phyloP scores from a whole-genome alignment of 1,140 invertebrate genomes.

The Dysdera silvatica region DNA sequence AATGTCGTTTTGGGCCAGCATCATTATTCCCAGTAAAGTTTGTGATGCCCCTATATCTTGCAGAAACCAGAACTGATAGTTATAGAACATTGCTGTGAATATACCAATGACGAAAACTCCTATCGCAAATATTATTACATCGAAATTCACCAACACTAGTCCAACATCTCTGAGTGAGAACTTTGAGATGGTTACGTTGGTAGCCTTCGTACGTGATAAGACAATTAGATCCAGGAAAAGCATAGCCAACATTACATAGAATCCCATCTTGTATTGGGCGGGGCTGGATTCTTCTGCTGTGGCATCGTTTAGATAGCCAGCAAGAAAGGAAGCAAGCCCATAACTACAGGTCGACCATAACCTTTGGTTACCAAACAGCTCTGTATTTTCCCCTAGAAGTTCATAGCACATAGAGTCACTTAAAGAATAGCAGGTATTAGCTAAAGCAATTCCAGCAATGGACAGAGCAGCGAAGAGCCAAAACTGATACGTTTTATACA shows the following conservation, averaged over 20 bases:
- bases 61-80: constrained; percentile 56
- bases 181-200: constrained; percentile 4
- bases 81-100: constrained; percentile 76
- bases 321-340: constrained; percentile 62
- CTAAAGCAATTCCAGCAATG: constrained; percentile 23
- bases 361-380: constrained; percentile 64
- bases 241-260: constrained; percentile 57
- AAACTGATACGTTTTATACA: constrained; percentile 28
- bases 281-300: constrained; percentile 53
- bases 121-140: constrained; percentile 59
- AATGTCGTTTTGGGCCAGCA: constrained; percentile 67
- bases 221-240: constrained; percentile 42
- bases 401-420: constrained; percentile 30
- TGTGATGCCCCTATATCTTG: constrained; percentile 41
- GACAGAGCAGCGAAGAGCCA: constrained; percentile 31
- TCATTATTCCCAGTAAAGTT: constrained; percentile 67
- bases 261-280: constrained; percentile 68
- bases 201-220: constrained; percentile 41
- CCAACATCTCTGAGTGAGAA: constrained; percentile 47
- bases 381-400: constrained; percentile 27
- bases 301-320: constrained; percentile 65
- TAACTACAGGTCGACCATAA: constrained; percentile 66
- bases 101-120: constrained; percentile 74
- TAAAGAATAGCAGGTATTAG: constrained; percentile 16
- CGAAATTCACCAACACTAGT: constrained; percentile 53